These are phyloP conservation scores for Labia minor DNA, from an alignment of 2,888 invertebrate genomes.

Conservation along the genomic window DNA sequence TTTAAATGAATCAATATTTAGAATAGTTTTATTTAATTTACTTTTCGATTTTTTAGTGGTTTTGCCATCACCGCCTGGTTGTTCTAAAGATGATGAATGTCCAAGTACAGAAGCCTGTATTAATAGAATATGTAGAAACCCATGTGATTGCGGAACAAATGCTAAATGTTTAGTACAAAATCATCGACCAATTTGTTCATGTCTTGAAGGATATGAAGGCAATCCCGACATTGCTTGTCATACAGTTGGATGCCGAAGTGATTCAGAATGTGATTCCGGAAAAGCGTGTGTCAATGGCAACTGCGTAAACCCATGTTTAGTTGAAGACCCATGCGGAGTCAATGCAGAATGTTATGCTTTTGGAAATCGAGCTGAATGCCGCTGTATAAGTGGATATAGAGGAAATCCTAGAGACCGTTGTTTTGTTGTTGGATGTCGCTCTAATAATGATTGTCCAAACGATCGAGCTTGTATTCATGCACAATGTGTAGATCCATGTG, in stretches of 20 bases:
- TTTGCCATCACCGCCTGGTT: conserved; percentile 53
- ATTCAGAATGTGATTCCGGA: conserved; percentile 72
- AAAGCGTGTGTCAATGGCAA: conserved; percentile 76
- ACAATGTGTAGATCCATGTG: conserved; percentile 75
- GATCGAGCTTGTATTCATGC: conserved; percentile 77
- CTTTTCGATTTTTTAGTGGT: conserved; percentile 36
- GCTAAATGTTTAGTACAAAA: conserved; percentile 70
- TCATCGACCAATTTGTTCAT: conserved; percentile 79
- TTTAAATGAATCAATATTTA: too few relatives aligned
- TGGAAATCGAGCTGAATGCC: conserved; percentile 62
- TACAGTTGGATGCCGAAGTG: conserved; percentile 65
- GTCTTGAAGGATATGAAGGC: conserved; percentile 72
- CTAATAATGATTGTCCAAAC: conserved; percentile 76
- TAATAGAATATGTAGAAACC: conserved; percentile 73
- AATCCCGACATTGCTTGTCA: conserved; percentile 74
- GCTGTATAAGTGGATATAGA: conserved; percentile 68
- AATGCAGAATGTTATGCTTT: conserved; percentile 72
- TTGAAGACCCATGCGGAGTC: conserved; percentile 66
- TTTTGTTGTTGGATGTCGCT: conserved; percentile 68
- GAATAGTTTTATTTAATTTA: background rate
- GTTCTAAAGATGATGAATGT: conserved; percentile 70
- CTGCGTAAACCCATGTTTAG: conserved; percentile 74
- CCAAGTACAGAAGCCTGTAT: conserved; percentile 68
- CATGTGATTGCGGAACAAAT: conserved; percentile 78
- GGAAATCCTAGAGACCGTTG: conserved; percentile 68